Conservation (phyloP, 1,140 invertebrate species). For the Cheumatopsyche charites region DNA sequence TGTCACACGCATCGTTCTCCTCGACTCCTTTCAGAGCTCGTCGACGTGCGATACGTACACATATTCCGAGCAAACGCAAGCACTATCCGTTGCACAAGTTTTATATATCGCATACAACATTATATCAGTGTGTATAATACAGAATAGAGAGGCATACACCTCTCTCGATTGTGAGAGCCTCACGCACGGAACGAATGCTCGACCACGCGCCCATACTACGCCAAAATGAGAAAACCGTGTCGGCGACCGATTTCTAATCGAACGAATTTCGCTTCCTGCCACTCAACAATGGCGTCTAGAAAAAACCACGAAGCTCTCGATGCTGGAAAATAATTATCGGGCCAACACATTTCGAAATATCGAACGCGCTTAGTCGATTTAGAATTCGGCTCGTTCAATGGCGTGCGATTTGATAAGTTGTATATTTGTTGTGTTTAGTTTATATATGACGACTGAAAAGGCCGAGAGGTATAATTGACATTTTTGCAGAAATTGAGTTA, state of each 20-base stretch:
- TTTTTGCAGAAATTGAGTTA: too few relatives aligned
- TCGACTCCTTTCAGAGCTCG: conserved; percentile 7
- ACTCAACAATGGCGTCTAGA: not conserved
- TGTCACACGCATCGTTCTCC: conserved; percentile 34
- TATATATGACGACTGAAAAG: too few relatives aligned
- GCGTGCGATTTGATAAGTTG: too few relatives aligned
- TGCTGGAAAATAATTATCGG: conserved; percentile 3
- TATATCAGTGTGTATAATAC: conserved; percentile 7
- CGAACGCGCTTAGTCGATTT: too few relatives aligned
- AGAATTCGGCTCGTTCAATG: too few relatives aligned
- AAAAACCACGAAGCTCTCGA: not conserved
- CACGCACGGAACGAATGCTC: conserved; percentile 38
- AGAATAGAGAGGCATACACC: conserved; percentile 3
- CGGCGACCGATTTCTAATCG: conserved; percentile 27
- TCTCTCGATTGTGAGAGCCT: conserved; percentile 23
- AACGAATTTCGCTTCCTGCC: not conserved
- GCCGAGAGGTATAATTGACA: too few relatives aligned
- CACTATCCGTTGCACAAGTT: not conserved
- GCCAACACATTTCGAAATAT: conserved; percentile 3
- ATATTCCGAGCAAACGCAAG: not conserved
- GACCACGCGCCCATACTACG: conserved; percentile 24
- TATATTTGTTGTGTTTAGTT: too few relatives aligned
- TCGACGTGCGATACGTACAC: not conserved
- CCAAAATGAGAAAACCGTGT: conserved; percentile 2
- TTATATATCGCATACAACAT: not conserved